A percentile compares a stretch with the other conserved stretches of the same genome.
Evolutionary conservation across 2,888 invertebrate genomes (phyloP).

Genomic region (Ceramica pisi): DNA sequence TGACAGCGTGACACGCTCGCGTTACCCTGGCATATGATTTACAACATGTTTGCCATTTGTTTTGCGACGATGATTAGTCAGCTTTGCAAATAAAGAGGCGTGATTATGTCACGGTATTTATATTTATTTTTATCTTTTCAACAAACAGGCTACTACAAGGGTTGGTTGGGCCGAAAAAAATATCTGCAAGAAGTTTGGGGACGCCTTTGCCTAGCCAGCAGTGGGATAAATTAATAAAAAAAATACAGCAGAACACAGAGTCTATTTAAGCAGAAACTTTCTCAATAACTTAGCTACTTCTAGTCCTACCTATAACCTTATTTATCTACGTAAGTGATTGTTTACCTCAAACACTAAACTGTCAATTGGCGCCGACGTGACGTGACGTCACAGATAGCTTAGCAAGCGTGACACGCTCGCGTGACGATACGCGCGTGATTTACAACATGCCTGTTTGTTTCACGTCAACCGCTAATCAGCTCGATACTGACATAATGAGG

Average conservation of each 20-base stretch:
- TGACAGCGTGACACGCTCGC: constrained; percentile 17
- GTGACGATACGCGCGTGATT: constrained; percentile 55
- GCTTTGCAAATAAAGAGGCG: background rate
- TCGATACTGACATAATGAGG: constrained; percentile 48
- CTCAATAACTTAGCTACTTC: background rate
- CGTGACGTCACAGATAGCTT: constrained; percentile 42
- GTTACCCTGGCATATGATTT: constrained; percentile 21
- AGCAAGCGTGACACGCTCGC: constrained; percentile 52
- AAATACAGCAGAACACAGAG: too few relatives aligned
- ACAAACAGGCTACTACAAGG: too few relatives aligned
- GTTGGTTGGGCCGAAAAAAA: too few relatives aligned
- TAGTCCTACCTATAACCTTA: background rate
- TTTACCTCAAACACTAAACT: constrained; percentile 36
- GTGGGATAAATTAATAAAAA: too few relatives aligned
- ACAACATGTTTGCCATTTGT: constrained; percentile 23
- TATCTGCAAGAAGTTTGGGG: too few relatives aligned
- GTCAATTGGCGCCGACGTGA: constrained; percentile 47
- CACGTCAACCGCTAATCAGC: constrained; percentile 53
- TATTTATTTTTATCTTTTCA: background rate
- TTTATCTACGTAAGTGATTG: constrained; percentile 26
- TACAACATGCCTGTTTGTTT: constrained; percentile 52
- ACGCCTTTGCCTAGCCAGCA: too few relatives aligned
- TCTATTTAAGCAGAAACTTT: background rate
- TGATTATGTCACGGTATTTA: background rate
- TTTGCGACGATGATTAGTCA: constrained; percentile 4